Conservation (phyloP, 2,113 vertebrate species). For the Pungitius pungitius region DNA sequence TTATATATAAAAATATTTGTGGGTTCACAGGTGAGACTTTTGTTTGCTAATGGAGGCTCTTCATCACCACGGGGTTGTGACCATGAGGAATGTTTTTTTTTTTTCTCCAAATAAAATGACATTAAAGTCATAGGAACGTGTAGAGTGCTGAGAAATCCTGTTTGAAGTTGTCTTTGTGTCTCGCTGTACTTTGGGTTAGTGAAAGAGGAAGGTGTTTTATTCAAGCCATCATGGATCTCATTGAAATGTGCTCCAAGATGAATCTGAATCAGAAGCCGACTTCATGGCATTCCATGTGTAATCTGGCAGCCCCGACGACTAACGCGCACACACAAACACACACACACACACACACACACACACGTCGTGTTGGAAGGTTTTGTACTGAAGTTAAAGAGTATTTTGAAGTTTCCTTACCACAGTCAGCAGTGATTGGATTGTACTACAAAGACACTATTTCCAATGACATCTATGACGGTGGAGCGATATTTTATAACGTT, state of each 20-base stretch:
- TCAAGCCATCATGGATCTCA: slow-evolving; percentile 18
- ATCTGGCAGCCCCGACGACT: slow-evolving; percentile 43
- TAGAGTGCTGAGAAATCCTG: neutral
- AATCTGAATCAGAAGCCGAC: slow-evolving; percentile 23
- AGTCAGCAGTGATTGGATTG: slow-evolving; percentile 63
- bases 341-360: slow-evolving; percentile 10
- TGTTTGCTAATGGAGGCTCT: slow-evolving; percentile 52
- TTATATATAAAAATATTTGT: slow-evolving; percentile 51
- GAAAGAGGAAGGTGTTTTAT: slow-evolving; percentile 51
- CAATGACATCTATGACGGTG: slow-evolving; percentile 80
- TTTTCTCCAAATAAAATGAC: slow-evolving; percentile 80
- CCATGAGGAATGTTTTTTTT: slow-evolving; percentile 47
- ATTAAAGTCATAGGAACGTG: slow-evolving; percentile 77
- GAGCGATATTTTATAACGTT: slow-evolving; percentile 83
- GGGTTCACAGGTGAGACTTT: slow-evolving; percentile 62
- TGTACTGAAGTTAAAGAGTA: slow-evolving; percentile 67
- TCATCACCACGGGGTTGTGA: slow-evolving; percentile 40
- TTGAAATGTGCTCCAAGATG: slow-evolving; percentile 16
- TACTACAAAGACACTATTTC: slow-evolving; percentile 73
- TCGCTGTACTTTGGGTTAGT: slow-evolving; percentile 54
- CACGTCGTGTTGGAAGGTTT: slow-evolving; percentile 42
- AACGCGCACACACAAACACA: slow-evolving; percentile 15
- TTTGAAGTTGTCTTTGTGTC: slow-evolving; percentile 13
- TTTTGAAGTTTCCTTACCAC: slow-evolving; percentile 76
- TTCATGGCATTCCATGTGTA: slow-evolving; percentile 66